Evolutionary conservation across 2,113 vertebrate species (phyloP).

Genomic region (Pogonocichla stellata): DNA sequence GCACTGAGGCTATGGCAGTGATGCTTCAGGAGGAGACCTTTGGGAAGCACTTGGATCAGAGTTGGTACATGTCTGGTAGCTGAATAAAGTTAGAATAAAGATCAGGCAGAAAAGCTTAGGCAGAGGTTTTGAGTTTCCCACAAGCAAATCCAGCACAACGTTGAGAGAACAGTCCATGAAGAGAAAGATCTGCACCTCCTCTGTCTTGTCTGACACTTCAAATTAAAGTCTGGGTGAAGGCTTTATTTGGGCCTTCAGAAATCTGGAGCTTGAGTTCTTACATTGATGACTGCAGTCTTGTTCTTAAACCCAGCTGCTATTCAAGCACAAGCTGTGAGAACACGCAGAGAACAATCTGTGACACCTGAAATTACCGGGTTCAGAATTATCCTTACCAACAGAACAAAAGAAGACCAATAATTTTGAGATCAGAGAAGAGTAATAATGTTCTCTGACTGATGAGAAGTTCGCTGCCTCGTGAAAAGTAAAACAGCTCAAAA

Average conservation of each 20-base stretch:
- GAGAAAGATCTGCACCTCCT: neutral
- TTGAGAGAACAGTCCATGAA: neutral
- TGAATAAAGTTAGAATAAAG: neutral
- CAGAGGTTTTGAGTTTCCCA: neutral
- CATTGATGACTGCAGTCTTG: neutral
- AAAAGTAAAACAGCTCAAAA: neutral
- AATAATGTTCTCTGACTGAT: neutral
- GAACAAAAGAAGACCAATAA: neutral
- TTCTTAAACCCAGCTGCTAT: neutral
- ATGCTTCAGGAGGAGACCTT: neutral
- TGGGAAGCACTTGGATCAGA: neutral
- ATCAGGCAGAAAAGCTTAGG: neutral
- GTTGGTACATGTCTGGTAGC: neutral
- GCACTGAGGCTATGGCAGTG: neutral
- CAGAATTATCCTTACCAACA: neutral
- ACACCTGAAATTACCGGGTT: conserved; percentile 31
- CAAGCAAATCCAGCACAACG: neutral
- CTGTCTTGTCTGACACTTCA: neutral
- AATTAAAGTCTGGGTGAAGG: neutral
- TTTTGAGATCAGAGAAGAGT: neutral
- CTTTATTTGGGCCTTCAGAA: neutral
- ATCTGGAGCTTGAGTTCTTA: neutral
- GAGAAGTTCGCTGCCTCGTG: neutral
- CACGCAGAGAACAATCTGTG: neutral
- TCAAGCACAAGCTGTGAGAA: neutral